Percentiles rank a stretch among this genome's conserved stretches.
Conservation (phyloP, 1,140 invertebrate species). For the Lepidurus apus region DNA sequence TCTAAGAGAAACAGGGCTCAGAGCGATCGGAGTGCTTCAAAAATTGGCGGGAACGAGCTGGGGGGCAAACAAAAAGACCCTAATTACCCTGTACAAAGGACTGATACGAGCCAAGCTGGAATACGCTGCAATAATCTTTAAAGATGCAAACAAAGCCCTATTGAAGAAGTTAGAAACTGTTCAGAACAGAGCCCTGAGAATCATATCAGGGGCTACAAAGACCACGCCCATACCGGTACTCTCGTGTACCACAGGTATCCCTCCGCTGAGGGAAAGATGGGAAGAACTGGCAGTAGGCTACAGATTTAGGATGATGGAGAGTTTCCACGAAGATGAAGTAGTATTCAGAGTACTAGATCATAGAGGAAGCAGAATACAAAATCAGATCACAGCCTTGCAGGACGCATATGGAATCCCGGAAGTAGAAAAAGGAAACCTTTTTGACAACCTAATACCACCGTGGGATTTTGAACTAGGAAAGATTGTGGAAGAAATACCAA, state of each 20-base stretch:
- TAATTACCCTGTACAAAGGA: neutral
- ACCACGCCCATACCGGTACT: too few relatives aligned
- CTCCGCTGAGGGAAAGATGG: neutral
- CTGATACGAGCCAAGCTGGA: neutral
- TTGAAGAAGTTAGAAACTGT: neutral
- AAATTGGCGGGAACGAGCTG: neutral
- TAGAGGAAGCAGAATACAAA: neutral
- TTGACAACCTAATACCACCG: neutral
- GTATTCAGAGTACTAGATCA: neutral
- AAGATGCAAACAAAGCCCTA: neutral
- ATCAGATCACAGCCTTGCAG: neutral
- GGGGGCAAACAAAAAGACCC: neutral
- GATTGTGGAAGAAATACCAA: neutral
- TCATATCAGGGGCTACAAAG: neutral
- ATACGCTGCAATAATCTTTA: neutral
- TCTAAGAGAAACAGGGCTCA: neutral
- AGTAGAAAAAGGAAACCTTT: neutral
- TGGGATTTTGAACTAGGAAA: neutral
- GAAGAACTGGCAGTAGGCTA: neutral
- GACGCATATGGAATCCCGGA: neutral
- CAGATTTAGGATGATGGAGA: too few relatives aligned
- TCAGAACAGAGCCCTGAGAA: neutral
- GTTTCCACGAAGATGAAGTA: neutral
- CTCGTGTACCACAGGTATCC: neutral
- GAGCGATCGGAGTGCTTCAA: neutral